These are phyloP conservation scores for Sphaeridia pumilis DNA, from an alignment of 2,888 invertebrate species.

Conservation along the genomic window DNA sequence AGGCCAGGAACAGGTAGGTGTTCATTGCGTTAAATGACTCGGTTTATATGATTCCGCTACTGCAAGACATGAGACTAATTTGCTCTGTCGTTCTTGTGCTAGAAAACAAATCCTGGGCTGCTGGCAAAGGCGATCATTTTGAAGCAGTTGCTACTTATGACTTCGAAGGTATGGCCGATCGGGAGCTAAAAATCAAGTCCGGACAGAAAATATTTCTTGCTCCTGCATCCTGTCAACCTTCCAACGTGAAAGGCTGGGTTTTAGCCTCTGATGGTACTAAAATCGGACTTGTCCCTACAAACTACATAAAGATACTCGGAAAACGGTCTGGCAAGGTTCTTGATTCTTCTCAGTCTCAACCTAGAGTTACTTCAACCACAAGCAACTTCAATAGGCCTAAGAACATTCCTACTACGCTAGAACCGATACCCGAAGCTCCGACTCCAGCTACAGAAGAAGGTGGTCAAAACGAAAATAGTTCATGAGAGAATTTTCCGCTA, in stretches of 20 bases:
- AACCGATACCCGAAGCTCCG: too few relatives aligned
- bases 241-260: conserved; percentile 46
- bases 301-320: conserved; percentile 41
- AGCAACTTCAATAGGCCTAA: too few relatives aligned
- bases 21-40: not conserved
- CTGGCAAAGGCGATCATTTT: conserved; percentile 44
- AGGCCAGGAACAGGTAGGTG: conserved; percentile 15
- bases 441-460: too few relatives aligned
- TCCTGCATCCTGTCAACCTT: conserved; percentile 69
- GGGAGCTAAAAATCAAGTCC: conserved; percentile 63
- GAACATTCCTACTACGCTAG: too few relatives aligned
- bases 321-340: conserved; percentile 2
- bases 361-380: too few relatives aligned
- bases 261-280: conserved; percentile 44
- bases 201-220: conserved; percentile 72
- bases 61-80: not conserved
- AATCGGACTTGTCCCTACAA: conserved; percentile 46
- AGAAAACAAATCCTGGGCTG: conserved; percentile 41
- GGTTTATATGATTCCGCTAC: not conserved
- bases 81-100: not conserved
- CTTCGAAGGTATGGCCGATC: conserved; percentile 53
- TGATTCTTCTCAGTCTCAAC: not conserved
- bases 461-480: too few relatives aligned
- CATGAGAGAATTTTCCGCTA: too few relatives aligned
- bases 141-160: conserved; percentile 53